Evolutionary conservation across 2,888 invertebrate species (phyloP), one percentile per base, ranked within the genome.

Genomic region (Caradrina kadenii): DNA sequence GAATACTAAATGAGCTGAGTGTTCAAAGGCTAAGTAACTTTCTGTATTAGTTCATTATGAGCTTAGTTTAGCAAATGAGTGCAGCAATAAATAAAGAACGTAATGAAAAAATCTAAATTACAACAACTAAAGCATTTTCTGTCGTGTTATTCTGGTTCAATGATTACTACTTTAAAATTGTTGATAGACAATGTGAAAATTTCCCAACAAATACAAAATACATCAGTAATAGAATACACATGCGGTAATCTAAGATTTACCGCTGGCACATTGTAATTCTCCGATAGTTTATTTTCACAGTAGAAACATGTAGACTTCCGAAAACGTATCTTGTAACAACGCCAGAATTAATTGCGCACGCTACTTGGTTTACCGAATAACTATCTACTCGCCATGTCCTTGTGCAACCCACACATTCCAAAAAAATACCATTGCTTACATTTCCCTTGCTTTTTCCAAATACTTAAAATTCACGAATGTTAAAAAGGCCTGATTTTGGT

Each of bases 351-450:
- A 79, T 75, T 75, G 79, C 65, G 50, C 62, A 55, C 70, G 56
- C 65, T 69, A 81, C 71, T 78, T 71, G 71, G 66, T 65, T 75
- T 66, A 54, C 74, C 42, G 56, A 71, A 77, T 77, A 70, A 63
- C 56, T 66, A 65, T 61, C 60, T 58, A 61, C 54, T 53, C 61
- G 35, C 50, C 66, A 68, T 69, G 48, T 39, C 54, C 62, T 74
- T 70, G 65, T 53, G 49, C 39, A 52, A 63, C 48, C 60, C 56
- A 60, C 52, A 68, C 54, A 61, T 52, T 56, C 21, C 66, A 50
- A 56, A 49, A 67, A 64, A 69, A 59, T 22, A 35, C 61, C 59
- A 62, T 69, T 66, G 53, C 52, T 2, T 66, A 56, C 54, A 4
- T 58, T 71, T 65, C 54, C 56, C 49, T 70, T 60, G 72, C 26